A percentile compares a stretch with the other conserved stretches of the same genome.
Evolutionary conservation across 1,140 invertebrate genomes (phyloP).

Genomic region (Ips nitidus): DNA sequence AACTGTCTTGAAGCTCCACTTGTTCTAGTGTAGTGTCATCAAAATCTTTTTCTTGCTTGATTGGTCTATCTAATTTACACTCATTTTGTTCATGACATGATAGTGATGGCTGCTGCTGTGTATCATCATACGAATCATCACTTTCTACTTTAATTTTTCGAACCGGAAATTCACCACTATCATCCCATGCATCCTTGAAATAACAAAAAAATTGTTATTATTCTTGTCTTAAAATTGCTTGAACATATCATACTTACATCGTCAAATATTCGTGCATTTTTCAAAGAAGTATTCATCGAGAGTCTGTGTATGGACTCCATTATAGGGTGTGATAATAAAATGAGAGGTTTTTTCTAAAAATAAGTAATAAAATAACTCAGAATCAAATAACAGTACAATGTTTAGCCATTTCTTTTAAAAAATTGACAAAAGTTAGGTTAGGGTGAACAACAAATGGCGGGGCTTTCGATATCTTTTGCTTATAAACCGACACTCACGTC

Average conservation of each 20-base stretch:
- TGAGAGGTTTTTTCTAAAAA: no score
- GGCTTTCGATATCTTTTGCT: no score
- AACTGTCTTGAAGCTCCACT: not conserved
- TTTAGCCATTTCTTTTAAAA: no score
- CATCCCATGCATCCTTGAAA: conserved; percentile 30
- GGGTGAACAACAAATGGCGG: no score
- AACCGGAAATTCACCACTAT: conserved; percentile 3
- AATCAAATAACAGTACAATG: no score
- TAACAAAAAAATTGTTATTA: not conserved
- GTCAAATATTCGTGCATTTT: conserved; percentile 49
- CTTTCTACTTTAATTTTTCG: not conserved
- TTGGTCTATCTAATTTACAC: not conserved
- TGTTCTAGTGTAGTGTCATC: not conserved
- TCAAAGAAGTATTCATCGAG: conserved; percentile 46
- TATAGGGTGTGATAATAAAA: not conserved
- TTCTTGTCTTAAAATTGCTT: conserved; percentile 10
- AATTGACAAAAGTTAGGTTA: no score
- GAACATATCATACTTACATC: conserved; percentile 40
- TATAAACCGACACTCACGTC: no score
- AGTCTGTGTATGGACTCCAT: conserved; percentile 21
- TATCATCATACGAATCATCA: not conserved
- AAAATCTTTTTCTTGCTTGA: not conserved
- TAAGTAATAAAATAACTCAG: no score
- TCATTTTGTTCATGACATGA: not conserved
- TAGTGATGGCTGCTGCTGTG: not conserved